Evolutionary conservation across 1,140 invertebrate genomes (phyloP).

Genomic region (Armadillidium nasatum): DNA sequence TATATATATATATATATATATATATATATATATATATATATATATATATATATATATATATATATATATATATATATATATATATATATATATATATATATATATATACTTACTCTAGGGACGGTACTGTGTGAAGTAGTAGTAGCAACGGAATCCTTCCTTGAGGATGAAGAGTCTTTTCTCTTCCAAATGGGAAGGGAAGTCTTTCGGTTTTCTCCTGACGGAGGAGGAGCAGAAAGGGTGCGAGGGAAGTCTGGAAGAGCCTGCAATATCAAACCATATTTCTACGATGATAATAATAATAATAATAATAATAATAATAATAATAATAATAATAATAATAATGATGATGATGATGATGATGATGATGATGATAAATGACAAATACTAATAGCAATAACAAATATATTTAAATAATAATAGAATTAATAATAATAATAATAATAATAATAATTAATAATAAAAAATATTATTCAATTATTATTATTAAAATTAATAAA

Average conservation of each 20-base stretch:
- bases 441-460: too few relatives aligned
- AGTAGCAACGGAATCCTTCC: constrained; percentile 27
- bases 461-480: too few relatives aligned
- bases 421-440: too few relatives aligned
- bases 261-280: not conserved
- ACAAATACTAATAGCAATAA: not conserved
- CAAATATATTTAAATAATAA: not conserved
- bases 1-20: not conserved
- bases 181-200: constrained; percentile 21
- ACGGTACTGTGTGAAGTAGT: constrained; percentile 17
- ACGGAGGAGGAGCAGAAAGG: not conserved
- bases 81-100: constrained; percentile 6
- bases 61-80: constrained; percentile 5
- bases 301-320: constrained; percentile 1
- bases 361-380: too few relatives aligned
- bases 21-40: not conserved
- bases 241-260: not conserved
- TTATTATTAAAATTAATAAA: too few relatives aligned
- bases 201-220: not conserved
- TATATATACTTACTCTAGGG: constrained; percentile 25
- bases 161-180: constrained; percentile 24
- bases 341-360: too few relatives aligned
- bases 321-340: not conserved
- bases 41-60: not conserved
- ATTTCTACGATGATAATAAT: not conserved